Conservation (phyloP, 2,888 invertebrate species). For the Rhamnusium bicolor region DNA sequence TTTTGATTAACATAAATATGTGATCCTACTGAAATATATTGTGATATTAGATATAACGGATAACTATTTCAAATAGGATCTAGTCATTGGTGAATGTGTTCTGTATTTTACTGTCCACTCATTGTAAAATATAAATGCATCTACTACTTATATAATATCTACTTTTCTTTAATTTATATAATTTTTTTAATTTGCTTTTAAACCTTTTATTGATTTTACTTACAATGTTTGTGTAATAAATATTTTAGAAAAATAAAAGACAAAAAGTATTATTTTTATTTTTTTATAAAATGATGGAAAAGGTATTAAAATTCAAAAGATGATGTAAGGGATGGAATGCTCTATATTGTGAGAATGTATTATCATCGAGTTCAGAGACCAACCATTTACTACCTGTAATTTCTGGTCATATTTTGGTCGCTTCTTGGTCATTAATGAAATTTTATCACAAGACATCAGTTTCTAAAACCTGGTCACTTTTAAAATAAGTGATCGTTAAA, state of each 20-base stretch:
- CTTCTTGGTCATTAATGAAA: too few species aligned
- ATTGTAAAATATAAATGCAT: conserved; percentile 32
- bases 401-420: too few species aligned
- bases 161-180: conserved; percentile 19
- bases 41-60: conserved; percentile 48
- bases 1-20: conserved; percentile 16
- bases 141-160: too few species aligned
- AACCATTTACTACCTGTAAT: too few species aligned
- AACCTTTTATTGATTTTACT: background rate
- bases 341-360: too few species aligned
- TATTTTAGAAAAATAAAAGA: background rate
- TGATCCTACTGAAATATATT: conserved; percentile 50
- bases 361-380: too few species aligned
- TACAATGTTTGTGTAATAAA: background rate
- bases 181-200: background rate
- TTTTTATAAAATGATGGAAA: background rate
- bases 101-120: conserved; percentile 25
- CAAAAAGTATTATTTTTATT: background rate
- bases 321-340: too few species aligned
- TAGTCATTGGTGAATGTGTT: conserved; percentile 39
- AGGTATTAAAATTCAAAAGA: too few species aligned
- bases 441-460: too few species aligned
- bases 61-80: conserved; percentile 50
- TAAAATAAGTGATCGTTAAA: too few species aligned
- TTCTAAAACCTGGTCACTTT: too few species aligned